Evolutionary conservation across 2,888 invertebrate genomes (phyloP).

Genomic region (Caradrina kadenii): DNA sequence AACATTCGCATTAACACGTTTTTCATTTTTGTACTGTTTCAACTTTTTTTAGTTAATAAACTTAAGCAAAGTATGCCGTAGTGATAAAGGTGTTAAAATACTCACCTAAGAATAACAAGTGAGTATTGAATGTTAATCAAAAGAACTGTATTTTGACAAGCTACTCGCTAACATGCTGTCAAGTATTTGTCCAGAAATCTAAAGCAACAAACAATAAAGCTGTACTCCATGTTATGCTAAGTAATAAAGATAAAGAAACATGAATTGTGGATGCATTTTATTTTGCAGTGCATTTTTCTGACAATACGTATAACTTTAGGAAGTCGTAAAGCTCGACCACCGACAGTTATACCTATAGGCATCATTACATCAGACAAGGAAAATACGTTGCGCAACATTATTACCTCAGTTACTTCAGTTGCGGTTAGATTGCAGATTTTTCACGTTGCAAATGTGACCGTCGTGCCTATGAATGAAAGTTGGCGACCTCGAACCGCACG

Average conservation of each 20-base stretch:
- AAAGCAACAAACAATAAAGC: background rate
- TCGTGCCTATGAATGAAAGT: slow-evolving; percentile 87
- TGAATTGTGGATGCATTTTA: background rate
- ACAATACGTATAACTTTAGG: slow-evolving; percentile 14
- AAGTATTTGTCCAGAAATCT: slow-evolving; percentile 2
- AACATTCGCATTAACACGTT: slow-evolving; percentile 26
- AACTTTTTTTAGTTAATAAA: slow-evolving; percentile 7
- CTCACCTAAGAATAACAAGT: slow-evolving; percentile 8
- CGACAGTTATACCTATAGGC: slow-evolving; percentile 4
- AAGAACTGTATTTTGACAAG: slow-evolving; percentile 4
- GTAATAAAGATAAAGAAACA: slow-evolving; percentile 3
- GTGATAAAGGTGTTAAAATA: slow-evolving; percentile 30
- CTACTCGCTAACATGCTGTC: background rate
- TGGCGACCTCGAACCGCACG: slow-evolving; percentile 86
- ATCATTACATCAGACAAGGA: slow-evolving; percentile 46
- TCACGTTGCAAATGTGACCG: slow-evolving; percentile 67
- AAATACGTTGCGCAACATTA: slow-evolving; percentile 50
- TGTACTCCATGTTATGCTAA: background rate
- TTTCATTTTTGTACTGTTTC: slow-evolving; percentile 14
- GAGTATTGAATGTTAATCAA: slow-evolving; percentile 9
- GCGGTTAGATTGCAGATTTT: slow-evolving; percentile 67
- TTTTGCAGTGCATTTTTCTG: slow-evolving; percentile 18
- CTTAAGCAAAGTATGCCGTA: slow-evolving; percentile 7
- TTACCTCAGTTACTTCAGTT: slow-evolving; percentile 54
- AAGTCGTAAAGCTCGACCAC: slow-evolving; percentile 36